phyloP scores from a whole-genome alignment of 2,113 vertebrate genomes.

The Myiopsitta monachus region DNA sequence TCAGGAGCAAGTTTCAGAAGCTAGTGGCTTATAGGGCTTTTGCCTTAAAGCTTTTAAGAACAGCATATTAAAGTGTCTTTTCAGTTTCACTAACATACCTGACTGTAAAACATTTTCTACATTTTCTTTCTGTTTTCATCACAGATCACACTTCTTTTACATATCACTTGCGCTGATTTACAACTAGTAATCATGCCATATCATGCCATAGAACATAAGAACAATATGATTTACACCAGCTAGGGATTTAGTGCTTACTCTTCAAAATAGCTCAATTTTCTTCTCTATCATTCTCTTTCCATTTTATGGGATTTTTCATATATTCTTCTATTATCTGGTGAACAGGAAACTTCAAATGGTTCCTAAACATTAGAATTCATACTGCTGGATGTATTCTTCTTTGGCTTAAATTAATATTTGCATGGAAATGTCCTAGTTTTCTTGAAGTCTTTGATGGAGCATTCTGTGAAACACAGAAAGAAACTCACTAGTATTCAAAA shows the following conservation, averaged over 20 bases:
- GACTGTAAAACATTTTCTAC: neutral
- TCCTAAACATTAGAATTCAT: neutral
- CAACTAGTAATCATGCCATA: neutral
- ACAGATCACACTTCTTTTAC: neutral
- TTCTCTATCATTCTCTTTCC: neutral
- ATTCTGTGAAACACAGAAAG: neutral
- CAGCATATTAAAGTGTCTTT: neutral
- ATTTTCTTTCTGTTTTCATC: neutral
- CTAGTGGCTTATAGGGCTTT: neutral
- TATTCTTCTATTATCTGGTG: neutral
- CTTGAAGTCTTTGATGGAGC: neutral
- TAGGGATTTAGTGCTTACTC: neutral
- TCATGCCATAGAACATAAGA: neutral
- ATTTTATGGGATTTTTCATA: neutral
- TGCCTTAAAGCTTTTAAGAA: neutral
- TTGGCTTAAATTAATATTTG: neutral
- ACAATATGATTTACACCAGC: neutral
- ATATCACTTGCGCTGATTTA: neutral
- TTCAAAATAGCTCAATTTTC: neutral
- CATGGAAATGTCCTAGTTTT: neutral
- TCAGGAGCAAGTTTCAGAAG: neutral
- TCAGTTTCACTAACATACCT: neutral
- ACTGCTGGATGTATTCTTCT: neutral
- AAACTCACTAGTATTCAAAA: slow-evolving; percentile 33
- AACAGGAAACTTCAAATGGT: neutral